Percentiles rank a stretch among this genome's conserved stretches.
phyloP scores from a whole-genome alignment of 2,797 vertebrate species.

The Mormyrops attenuatus region DNA sequence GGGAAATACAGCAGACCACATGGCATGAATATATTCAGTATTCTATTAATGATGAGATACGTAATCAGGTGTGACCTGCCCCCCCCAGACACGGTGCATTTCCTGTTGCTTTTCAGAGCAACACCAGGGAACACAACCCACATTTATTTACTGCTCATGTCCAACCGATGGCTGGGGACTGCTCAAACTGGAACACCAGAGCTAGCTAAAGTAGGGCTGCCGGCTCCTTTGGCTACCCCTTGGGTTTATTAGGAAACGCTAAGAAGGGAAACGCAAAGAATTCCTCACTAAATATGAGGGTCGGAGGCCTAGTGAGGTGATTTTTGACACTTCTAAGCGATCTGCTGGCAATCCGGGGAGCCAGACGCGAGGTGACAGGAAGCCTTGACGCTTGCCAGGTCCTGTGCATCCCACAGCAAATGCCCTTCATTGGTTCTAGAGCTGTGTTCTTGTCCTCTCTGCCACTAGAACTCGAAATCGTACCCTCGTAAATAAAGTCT shows the following conservation, averaged over 20 bases:
- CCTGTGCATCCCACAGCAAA: not conserved
- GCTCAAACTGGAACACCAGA: conserved; percentile 63
- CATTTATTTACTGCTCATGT: conserved; percentile 50
- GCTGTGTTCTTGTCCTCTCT: conserved; percentile 47
- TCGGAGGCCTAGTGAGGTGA: not conserved
- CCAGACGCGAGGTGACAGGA: not conserved
- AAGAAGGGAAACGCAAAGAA: not conserved
- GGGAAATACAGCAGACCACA: conserved; percentile 51
- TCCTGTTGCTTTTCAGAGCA: conserved; percentile 33
- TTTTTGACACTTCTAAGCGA: too few relatives aligned
- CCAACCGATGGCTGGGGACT: conserved; percentile 55
- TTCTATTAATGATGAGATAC: conserved; percentile 44
- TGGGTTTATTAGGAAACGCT: not conserved
- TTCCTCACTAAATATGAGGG: not conserved
- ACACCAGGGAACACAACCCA: conserved; percentile 15
- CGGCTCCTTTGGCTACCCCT: conserved; percentile 12
- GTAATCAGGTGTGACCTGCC: conserved; percentile 48
- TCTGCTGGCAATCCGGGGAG: not conserved
- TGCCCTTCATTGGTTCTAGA: conserved; percentile 38
- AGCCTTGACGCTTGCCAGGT: not conserved
- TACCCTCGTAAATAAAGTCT: conserved; percentile 41
- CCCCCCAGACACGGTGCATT: conserved; percentile 62
- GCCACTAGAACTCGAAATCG: conserved; percentile 43
- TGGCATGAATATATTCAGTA: conserved; percentile 30
- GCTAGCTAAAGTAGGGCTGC: conserved; percentile 59